Evolutionary conservation across 2,888 invertebrate genomes (phyloP), one percentile per base, ranked within the genome.

Genomic region (Erpobdella octoculata): DNA sequence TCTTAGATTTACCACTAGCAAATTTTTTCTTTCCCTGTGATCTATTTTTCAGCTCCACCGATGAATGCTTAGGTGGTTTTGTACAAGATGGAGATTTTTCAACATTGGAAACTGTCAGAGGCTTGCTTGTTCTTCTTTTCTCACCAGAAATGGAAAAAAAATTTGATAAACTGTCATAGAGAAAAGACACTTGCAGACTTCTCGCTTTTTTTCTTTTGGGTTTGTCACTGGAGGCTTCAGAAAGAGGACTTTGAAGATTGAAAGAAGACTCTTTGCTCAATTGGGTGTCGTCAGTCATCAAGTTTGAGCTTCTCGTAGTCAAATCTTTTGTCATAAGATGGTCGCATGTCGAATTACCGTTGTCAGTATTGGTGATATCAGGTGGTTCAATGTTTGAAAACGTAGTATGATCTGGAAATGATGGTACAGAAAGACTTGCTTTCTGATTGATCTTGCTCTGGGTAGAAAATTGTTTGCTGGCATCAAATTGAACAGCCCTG

Each of bases 161-260:
- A n/a, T 31, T 38, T 15, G 48, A 46, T 48, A 72, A 37, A 35
- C 69, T 67, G 38, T 72, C 64, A 15, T 38, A 72, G 6, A 72
- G 53, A 46, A 72, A 71, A n/a, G 71, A 65, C 35, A 71, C 28
- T 46, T 71, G 71, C 31, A 66, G 66, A 21, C 48, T 71, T 25
- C 71, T 46, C 18, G 65, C 31, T 53, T 53, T 46, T 58, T 64
- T 71, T 31, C 33, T 28, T 28, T 71, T 71, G 15, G 71, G 71
- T 33, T 71, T 71, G 33, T 71, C 71, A n/a, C 8, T 62, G 38
- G 71, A 62, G 25, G 36, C 41, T 15, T 71, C 61, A 8, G 65
- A 65, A 18, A 28, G 38, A 28, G 53, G 53, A 15, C 53, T 53
- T 28, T 53, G 53, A 21, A 53, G 28, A 28, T 53, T 53, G 4